Conservation (phyloP, 2,888 invertebrate genomes). For the Tetrapedia diversipes region DNA sequence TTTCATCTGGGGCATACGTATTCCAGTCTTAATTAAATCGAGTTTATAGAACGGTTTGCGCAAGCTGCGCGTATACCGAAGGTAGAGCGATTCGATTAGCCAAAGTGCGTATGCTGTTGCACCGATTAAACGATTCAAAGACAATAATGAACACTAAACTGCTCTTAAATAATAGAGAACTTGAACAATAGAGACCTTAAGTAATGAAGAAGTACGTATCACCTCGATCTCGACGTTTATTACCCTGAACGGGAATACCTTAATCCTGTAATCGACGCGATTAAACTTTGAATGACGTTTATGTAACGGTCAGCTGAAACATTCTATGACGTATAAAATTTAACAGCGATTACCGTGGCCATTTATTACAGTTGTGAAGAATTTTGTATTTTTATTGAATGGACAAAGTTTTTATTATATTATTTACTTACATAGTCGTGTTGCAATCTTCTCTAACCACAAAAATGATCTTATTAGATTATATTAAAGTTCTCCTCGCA, state of each 20-base stretch:
- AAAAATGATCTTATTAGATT: too few relatives aligned
- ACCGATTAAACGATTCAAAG: not conserved
- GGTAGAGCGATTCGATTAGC: conserved; percentile 28
- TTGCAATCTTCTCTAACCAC: too few relatives aligned
- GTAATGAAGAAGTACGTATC: conserved; percentile 56
- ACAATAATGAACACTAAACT: conserved; percentile 1
- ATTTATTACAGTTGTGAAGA: conserved; percentile 41
- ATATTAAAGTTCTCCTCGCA: too few relatives aligned
- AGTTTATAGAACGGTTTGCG: conserved; percentile 25
- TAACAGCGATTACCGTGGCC: conserved; percentile 45
- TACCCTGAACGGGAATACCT: conserved; percentile 40
- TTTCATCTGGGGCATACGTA: conserved; percentile 47
- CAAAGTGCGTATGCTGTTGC: conserved; percentile 1
- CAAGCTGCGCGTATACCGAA: conserved; percentile 31
- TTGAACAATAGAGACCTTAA: conserved; percentile 4
- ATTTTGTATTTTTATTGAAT: conserved; percentile 35
- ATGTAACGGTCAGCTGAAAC: conserved; percentile 31
- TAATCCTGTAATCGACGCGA: conserved; percentile 52
- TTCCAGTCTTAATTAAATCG: conserved; percentile 60
- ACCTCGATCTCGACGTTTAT: conserved; percentile 40
- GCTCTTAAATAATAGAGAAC: too few relatives aligned
- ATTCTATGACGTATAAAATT: conserved; percentile 29
- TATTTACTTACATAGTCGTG: too few relatives aligned
- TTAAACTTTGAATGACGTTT: conserved; percentile 55
- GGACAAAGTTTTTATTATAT: not conserved